These are phyloP conservation scores for Halichoerus grypus DNA, from an alignment of 2,113 vertebrate species.

Conservation along the genomic window DNA sequence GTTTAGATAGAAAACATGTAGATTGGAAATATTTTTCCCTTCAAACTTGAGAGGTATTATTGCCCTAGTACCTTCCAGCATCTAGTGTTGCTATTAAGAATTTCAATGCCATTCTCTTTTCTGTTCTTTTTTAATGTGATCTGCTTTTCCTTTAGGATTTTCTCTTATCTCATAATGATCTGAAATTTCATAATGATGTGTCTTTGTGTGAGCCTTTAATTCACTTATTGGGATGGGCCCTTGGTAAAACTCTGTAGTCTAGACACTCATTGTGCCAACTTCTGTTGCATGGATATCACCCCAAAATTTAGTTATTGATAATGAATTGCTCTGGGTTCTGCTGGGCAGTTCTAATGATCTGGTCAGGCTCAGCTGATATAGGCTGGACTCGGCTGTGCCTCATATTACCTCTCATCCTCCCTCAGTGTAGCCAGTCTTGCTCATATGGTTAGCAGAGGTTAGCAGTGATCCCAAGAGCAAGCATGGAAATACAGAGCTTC, in stretches of 20 bases:
- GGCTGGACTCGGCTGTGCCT: not conserved
- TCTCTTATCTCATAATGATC: not conserved
- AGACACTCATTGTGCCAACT: not conserved
- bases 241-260: not conserved
- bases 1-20: slow-evolving; percentile 3
- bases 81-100: not conserved
- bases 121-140: not conserved
- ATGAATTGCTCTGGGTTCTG: not conserved
- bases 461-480: not conserved
- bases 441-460: not conserved
- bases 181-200: not conserved
- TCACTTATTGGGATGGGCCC: not conserved
- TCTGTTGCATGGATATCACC: not conserved
- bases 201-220: not conserved
- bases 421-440: not conserved
- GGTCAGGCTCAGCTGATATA: too few species aligned
- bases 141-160: not conserved
- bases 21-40: not conserved
- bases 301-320: not conserved
- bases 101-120: not conserved
- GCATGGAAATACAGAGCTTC: not conserved
- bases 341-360: not conserved
- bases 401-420: not conserved
- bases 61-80: not conserved
- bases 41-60: not conserved